These are phyloP conservation scores for Erannis defoliaria DNA, from an alignment of 2,888 invertebrate genomes.

Conservation along the genomic window DNA sequence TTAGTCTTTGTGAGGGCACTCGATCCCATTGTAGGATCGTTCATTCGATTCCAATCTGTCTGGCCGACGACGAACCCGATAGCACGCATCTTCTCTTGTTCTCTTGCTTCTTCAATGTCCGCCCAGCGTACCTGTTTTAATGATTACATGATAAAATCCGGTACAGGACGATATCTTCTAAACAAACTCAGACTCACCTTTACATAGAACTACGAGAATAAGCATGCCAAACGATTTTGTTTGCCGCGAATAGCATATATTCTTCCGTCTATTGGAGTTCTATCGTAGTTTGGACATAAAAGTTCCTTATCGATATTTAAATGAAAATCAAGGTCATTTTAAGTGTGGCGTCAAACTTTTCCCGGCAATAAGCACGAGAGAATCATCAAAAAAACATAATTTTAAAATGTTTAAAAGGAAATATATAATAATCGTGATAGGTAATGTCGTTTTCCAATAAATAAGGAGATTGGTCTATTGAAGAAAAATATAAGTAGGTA, in stretches of 20 bases:
- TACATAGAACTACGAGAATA: neutral
- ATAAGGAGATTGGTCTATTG: too few relatives aligned
- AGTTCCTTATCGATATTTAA: neutral
- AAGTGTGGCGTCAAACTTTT: neutral
- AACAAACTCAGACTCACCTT: constrained; percentile 38
- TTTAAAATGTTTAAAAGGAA: neutral
- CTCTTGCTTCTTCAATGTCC: constrained; percentile 96
- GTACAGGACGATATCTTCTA: neutral
- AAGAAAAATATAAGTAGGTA: too few relatives aligned
- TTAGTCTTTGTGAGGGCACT: constrained; percentile 97
- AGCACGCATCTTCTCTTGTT: constrained; percentile 97
- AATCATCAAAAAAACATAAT: neutral
- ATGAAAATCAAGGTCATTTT: neutral
- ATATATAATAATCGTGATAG: neutral
- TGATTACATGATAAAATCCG: constrained; percentile 74
- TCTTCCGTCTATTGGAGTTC: too few relatives aligned
- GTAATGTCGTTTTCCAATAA: neutral
- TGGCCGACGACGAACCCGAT: constrained; percentile 99
- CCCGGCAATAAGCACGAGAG: neutral
- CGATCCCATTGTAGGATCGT: constrained; percentile 95
- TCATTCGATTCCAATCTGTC: constrained; percentile 98
- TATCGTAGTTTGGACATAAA: neutral
- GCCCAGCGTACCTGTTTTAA: constrained; percentile 97
- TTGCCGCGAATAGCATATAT: neutral
- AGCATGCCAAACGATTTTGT: constrained; percentile 6